phyloP scores from a whole-genome alignment of 1,140 invertebrate species.

The Halictus rubicundus region DNA sequence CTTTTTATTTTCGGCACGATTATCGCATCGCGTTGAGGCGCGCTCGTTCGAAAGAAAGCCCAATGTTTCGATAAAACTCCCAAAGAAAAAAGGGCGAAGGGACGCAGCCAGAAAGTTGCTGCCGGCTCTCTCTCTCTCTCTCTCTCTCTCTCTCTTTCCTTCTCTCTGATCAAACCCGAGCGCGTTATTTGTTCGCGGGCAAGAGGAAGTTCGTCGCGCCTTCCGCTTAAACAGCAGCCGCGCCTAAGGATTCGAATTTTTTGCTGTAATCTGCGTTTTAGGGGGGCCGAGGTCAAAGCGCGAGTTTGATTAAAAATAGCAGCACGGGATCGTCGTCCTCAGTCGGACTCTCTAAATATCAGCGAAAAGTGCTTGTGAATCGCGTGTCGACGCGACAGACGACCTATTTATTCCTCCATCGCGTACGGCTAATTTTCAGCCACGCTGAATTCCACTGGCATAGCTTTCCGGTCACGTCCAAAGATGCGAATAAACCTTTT shows the following conservation, averaged over 20 bases:
- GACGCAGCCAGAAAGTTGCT: neutral
- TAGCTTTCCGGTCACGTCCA: neutral
- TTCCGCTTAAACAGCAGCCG: neutral
- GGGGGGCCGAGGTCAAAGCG: neutral
- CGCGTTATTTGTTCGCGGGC: neutral
- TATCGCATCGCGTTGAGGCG: too few relatives aligned
- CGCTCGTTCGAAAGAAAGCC: too few relatives aligned
- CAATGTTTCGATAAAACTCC: neutral
- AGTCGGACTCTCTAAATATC: neutral
- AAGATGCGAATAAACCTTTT: neutral
- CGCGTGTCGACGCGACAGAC: neutral
- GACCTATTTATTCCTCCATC: neutral
- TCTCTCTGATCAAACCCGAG: neutral
- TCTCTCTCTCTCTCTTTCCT: too few relatives aligned
- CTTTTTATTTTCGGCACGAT: too few relatives aligned
- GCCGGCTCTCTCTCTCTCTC: neutral
- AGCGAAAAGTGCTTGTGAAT: neutral
- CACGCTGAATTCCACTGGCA: neutral
- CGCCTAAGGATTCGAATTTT: constrained; percentile 6
- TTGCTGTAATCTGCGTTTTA: neutral
- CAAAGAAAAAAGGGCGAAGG: neutral
- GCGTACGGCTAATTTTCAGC: neutral
- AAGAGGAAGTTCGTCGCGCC: neutral
- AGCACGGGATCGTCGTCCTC: neutral
- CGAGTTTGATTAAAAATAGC: constrained; percentile 2